phyloP scores from a whole-genome alignment of 2,113 vertebrate species.

The Fulmarus glacialis region DNA sequence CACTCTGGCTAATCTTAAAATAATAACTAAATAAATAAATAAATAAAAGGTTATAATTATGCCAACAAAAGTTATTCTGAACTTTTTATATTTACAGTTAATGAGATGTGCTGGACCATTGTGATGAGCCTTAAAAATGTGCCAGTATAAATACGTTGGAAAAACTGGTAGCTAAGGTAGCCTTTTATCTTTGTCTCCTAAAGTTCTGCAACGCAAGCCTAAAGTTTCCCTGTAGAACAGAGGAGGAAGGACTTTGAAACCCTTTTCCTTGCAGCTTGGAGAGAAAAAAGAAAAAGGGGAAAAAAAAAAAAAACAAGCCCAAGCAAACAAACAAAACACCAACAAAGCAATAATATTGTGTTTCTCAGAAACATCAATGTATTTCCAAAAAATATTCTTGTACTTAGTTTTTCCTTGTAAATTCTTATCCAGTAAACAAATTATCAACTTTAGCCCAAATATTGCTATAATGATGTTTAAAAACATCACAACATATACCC shows the following conservation, averaged over 20 bases:
- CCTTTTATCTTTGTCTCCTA: neutral
- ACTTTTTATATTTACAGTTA: neutral
- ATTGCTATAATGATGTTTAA: slow-evolving; percentile 1
- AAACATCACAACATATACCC: neutral
- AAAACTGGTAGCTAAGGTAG: neutral
- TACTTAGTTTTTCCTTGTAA: slow-evolving; percentile 19
- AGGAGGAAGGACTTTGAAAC: neutral
- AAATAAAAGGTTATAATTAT: neutral
- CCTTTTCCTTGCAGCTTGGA: neutral
- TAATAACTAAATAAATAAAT: neutral
- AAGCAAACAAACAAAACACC: neutral
- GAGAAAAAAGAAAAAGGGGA: neutral
- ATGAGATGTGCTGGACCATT: neutral
- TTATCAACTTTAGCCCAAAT: slow-evolving; percentile 21
- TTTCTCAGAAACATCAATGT: neutral
- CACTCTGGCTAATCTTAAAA: neutral
- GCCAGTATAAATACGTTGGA: neutral
- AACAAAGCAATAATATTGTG: neutral
- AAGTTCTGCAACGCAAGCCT: neutral
- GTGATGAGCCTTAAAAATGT: neutral
- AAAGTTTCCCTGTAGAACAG: neutral
- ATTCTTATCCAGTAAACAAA: slow-evolving; percentile 42
- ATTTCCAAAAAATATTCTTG: neutral
- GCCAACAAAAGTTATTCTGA: neutral
- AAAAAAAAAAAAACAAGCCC: neutral